Conservation (phyloP, 1,140 invertebrate genomes). For the Trypoxylus dichotomus region DNA sequence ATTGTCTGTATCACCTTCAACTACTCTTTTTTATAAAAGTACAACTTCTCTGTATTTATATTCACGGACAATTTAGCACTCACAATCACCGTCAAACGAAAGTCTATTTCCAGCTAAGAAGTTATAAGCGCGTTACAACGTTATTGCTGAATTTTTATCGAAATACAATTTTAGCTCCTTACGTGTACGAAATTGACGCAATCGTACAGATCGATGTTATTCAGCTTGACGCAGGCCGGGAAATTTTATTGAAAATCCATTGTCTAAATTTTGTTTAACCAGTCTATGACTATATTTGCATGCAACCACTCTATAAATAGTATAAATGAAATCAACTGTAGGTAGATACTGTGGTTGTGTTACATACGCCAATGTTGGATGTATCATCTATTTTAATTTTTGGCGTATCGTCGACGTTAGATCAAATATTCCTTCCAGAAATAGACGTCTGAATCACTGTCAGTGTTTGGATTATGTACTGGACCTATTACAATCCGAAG, state of each 20-base stretch:
- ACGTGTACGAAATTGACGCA: background rate
- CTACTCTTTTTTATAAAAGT: too few relatives aligned
- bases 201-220: background rate
- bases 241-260: conserved; percentile 4
- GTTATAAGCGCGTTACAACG: too few relatives aligned
- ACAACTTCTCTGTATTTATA: too few relatives aligned
- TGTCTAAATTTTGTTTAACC: background rate
- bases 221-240: background rate
- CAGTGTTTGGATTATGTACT: background rate
- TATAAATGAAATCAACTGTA: background rate
- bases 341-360: background rate
- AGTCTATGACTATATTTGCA: background rate
- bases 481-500: background rate
- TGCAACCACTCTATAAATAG: background rate
- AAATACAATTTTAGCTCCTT: background rate
- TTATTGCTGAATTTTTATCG: background rate
- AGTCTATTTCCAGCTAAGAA: too few relatives aligned
- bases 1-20: too few relatives aligned
- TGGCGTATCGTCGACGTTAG: background rate
- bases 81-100: too few relatives aligned
- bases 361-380: background rate
- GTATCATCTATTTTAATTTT: background rate
- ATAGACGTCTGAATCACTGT: background rate
- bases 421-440: background rate
- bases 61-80: too few relatives aligned